Evolutionary conservation across 2,113 vertebrate species (phyloP), one percentile per base, ranked within the genome.

Genomic region (Erpornis zantholeuca): DNA sequence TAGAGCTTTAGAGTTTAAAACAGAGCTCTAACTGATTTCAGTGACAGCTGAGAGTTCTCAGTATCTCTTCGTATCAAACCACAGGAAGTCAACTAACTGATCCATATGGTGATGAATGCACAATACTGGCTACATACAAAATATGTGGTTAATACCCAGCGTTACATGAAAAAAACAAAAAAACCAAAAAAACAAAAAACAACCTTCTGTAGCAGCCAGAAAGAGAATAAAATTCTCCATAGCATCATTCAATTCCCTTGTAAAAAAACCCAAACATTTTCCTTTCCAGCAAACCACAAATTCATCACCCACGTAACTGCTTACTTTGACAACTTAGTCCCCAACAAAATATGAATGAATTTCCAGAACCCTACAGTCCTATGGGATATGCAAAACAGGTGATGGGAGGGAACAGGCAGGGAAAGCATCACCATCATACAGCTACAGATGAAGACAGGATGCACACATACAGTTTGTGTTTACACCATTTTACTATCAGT

Each of bases 31-130:
- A 16, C 20, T 65, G 15, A 80, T 45, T 60, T 72, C 47, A 35
- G 38, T 17, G 45, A 77, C 45, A 72, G 80, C 54, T 83, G 45
- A 81, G 61, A 93, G 36, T 50, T 89, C 60, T 92, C 72, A 38
- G 14, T 54, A 81, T 89, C 89, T 86, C 84, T 50, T 71, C 47
- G 18, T 35, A 90, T 68, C 84, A 82, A 95, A 87, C 78, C 69
- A 84, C 52, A 75, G 78, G 78, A 94, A 94, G 78, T 79, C 57
- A 87, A 50, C 71, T 23, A 72, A 57, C 69, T 64, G 52, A 89
- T 89, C 52, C 38, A 47, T 36, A 44, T 20, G 60, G 81, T 28
- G 65, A 93, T 76, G 45, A 82, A 79, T 0, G 0, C 52, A 81
- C 52, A 94, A 18, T n/a, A 78, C 35, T 52, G 57, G 52, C 63